phyloP scores from a whole-genome alignment of 2,888 invertebrate species.

The Eupelmus urozonus region DNA sequence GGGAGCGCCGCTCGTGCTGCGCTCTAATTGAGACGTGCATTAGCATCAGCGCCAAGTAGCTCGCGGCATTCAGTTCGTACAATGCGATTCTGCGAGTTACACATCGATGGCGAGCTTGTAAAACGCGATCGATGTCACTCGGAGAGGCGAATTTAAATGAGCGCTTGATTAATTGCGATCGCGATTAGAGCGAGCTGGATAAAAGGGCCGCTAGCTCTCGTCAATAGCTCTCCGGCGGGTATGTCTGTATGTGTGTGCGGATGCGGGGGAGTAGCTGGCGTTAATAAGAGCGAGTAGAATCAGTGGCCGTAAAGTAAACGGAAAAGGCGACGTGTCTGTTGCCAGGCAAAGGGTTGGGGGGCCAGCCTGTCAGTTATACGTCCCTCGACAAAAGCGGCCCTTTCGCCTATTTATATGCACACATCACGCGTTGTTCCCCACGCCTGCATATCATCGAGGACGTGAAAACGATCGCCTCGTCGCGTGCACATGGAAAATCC shows the following conservation, averaged over 20 bases:
- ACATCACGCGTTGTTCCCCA: neutral
- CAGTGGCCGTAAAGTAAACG: constrained; percentile 8
- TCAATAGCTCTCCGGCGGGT: neutral
- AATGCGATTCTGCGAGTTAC: neutral
- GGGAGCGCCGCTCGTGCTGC: no score
- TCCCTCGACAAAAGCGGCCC: neutral
- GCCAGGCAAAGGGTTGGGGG: neutral
- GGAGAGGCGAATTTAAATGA: constrained; percentile 1
- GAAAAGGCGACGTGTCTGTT: neutral
- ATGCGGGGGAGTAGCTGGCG: neutral
- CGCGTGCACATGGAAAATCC: neutral
- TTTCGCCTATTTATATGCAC: neutral
- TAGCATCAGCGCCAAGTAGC: neutral
- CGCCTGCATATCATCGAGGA: neutral
- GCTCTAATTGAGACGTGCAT: constrained; percentile 26
- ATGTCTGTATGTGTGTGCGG: neutral
- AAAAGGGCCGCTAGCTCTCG: neutral
- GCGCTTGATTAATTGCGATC: constrained; percentile 23
- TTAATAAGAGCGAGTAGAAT: neutral
- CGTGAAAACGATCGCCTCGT: neutral
- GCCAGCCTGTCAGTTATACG: neutral
- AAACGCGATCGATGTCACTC: neutral
- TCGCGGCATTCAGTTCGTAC: neutral
- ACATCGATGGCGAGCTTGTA: no score
- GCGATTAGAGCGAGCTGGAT: neutral